Evolutionary conservation across 2,888 invertebrate species (phyloP).

Genomic region (Metallyticus violacea): DNA sequence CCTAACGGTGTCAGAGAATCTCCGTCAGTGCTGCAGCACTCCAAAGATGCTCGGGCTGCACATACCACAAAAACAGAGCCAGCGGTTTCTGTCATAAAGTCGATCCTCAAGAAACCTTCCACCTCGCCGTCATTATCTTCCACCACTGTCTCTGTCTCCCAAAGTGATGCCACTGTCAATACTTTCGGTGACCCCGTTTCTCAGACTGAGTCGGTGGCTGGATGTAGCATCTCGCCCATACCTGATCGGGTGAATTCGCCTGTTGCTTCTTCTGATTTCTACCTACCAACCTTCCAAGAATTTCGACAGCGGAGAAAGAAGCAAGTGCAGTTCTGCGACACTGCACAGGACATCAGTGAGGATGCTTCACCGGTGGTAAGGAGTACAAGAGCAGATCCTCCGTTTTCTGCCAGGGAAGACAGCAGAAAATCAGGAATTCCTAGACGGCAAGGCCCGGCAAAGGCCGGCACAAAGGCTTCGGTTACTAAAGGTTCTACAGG

Average conservation of each 20-base stretch:
- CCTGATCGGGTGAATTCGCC: conserved; percentile 35
- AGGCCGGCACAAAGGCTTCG: conserved; percentile 38
- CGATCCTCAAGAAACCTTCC: conserved; percentile 54
- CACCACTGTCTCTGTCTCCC: conserved; percentile 25
- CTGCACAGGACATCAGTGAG: background rate
- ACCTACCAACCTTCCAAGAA: conserved; percentile 56
- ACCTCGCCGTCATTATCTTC: conserved; percentile 4
- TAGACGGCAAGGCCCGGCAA: conserved; percentile 41
- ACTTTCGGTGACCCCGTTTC: conserved; percentile 31
- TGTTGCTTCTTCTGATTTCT: conserved; percentile 49
- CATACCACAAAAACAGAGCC: background rate
- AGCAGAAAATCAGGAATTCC: background rate
- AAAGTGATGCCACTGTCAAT: conserved; percentile 16
- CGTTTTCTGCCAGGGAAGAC: background rate
- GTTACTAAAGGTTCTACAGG: too few relatives aligned
- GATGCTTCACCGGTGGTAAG: background rate
- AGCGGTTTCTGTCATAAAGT: conserved; percentile 45
- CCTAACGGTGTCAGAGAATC: background rate
- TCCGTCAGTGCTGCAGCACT: background rate
- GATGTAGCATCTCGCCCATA: conserved; percentile 34
- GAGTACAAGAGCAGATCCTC: conserved; percentile 13
- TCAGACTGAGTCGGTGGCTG: conserved; percentile 38
- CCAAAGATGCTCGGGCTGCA: background rate
- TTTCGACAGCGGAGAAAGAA: conserved; percentile 44
- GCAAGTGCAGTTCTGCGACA: conserved; percentile 42